Percentiles rank a stretch among this genome's conserved stretches.
Conservation (phyloP, 2,888 invertebrate genomes). For the Vanessa cardui region DNA sequence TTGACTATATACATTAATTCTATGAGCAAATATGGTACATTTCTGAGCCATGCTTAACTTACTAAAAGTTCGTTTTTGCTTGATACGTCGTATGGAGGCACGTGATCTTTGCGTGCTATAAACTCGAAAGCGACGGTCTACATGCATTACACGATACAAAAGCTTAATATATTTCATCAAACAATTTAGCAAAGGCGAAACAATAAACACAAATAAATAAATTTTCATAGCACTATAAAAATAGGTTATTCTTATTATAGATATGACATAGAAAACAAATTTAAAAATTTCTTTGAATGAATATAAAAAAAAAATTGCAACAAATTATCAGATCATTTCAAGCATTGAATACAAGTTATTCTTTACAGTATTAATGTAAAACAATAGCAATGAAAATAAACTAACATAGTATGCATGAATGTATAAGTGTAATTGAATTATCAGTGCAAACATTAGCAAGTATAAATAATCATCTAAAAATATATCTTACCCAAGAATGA, state of each 20-base stretch:
- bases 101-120: slow-evolving; percentile 26
- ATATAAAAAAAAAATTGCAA: not conserved
- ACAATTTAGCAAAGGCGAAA: not conserved
- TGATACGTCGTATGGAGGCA: slow-evolving; percentile 9
- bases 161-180: not conserved
- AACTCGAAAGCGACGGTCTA: slow-evolving; percentile 47
- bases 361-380: too few relatives aligned
- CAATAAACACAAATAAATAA: not conserved
- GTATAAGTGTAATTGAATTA: not conserved
- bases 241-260: too few relatives aligned
- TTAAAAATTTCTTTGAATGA: not conserved
- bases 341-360: not conserved
- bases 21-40: not conserved
- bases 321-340: too few relatives aligned
- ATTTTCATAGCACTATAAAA: not conserved
- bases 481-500: slow-evolving; percentile 68
- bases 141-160: slow-evolving; percentile 37
- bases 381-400: too few relatives aligned
- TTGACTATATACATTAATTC: not conserved
- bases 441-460: not conserved
- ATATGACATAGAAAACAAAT: not conserved
- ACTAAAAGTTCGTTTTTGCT: slow-evolving; percentile 26
- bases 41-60: slow-evolving; percentile 29
- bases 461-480: not conserved
- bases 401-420: too few relatives aligned